phyloP scores from a whole-genome alignment of 2,888 invertebrate genomes.

The Orthosia incerta region DNA sequence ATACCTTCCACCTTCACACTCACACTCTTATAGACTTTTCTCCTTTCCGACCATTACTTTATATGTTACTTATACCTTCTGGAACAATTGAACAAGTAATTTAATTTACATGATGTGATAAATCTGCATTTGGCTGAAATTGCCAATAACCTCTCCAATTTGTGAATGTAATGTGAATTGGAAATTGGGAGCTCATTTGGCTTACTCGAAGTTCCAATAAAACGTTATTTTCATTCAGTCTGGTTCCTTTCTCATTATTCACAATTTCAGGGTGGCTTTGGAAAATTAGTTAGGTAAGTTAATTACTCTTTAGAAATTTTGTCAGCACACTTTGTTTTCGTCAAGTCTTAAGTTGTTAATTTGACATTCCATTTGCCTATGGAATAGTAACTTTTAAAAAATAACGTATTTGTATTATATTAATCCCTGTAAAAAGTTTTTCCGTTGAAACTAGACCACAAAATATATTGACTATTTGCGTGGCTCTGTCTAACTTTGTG shows the following conservation, averaged over 20 bases:
- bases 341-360: neutral
- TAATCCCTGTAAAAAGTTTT: no score
- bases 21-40: no score
- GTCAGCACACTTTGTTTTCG: neutral
- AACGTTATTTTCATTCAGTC: conserved; percentile 26
- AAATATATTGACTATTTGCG: no score
- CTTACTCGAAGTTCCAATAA: conserved; percentile 27
- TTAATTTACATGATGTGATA: neutral
- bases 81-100: neutral
- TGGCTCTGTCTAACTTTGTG: no score
- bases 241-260: conserved; percentile 12
- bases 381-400: no score
- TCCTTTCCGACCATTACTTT: no score
- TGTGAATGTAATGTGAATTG: conserved; percentile 29
- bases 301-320: neutral
- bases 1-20: neutral
- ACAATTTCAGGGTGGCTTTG: neutral
- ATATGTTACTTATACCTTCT: neutral
- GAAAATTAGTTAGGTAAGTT: neutral
- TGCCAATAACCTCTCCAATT: conserved; percentile 12
- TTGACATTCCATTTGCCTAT: neutral
- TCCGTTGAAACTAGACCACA: no score
- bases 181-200: conserved; percentile 33
- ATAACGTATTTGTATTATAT: no score
- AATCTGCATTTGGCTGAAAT: conserved; percentile 7